A percentile compares a stretch with the other conserved stretches of the same genome.
These are phyloP conservation scores for Enteromius thamalakanensis DNA, from an alignment of 2,797 vertebrate genomes.

Conservation along the genomic window DNA sequence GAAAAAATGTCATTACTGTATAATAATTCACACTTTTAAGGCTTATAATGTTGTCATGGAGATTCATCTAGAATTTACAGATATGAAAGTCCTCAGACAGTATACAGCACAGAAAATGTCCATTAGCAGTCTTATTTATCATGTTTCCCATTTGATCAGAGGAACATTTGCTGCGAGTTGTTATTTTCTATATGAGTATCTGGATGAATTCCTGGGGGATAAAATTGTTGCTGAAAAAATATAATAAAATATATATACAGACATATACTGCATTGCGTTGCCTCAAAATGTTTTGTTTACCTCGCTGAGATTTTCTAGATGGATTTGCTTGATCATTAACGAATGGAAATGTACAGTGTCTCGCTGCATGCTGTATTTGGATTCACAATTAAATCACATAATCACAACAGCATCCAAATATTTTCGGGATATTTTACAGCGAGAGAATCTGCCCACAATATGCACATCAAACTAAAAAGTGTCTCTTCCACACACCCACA, in stretches of 20 bases:
- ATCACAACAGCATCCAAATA: background rate
- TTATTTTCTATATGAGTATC: background rate
- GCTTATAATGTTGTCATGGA: slow-evolving; percentile 12
- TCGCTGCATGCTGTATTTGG: slow-evolving; percentile 1
- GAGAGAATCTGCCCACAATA: background rate
- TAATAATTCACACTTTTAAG: background rate
- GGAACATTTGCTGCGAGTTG: background rate
- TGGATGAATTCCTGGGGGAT: background rate
- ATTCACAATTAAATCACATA: slow-evolving; percentile 17
- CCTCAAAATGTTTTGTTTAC: background rate
- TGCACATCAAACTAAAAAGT: slow-evolving; percentile 11
- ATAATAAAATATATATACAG: no score
- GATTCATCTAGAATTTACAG: background rate
- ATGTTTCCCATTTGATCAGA: background rate
- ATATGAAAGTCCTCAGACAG: background rate
- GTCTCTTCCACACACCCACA: slow-evolving; percentile 19
- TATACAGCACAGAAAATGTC: background rate
- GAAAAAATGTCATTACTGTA: background rate
- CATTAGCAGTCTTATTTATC: background rate
- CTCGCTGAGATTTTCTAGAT: background rate
- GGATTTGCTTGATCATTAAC: slow-evolving; percentile 1
- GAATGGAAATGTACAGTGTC: background rate
- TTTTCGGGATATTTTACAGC: background rate
- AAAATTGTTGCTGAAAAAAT: background rate
- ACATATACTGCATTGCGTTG: background rate